Evolutionary conservation across 2,888 invertebrate genomes (phyloP).

Genomic region (Agapostemon virescens): DNA sequence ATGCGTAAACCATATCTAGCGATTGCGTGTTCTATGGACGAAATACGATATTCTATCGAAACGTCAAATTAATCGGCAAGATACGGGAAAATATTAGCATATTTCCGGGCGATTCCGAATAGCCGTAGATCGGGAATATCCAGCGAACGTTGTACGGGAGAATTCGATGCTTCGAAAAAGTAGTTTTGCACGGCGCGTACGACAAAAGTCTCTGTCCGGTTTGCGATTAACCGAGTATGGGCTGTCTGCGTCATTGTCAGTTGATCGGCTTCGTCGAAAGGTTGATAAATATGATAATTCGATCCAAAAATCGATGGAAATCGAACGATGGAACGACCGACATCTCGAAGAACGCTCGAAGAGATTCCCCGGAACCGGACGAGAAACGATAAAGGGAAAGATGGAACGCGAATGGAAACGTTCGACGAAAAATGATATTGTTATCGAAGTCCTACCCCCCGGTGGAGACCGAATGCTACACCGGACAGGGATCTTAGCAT

Average conservation of each 20-base stretch:
- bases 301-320: neutral
- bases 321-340: constrained; percentile 13
- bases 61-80: neutral
- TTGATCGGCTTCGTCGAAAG: neutral
- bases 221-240: neutral
- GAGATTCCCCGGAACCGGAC: neutral
- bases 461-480: neutral
- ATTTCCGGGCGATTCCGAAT: neutral
- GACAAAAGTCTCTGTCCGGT: neutral
- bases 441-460: constrained; percentile 21
- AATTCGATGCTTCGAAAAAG: neutral
- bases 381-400: neutral
- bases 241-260: neutral
- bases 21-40: neutral
- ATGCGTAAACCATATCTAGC: neutral
- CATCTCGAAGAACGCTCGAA: constrained; percentile 10
- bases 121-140: neutral
- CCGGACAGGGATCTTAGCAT: neutral
- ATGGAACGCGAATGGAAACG: constrained; percentile 1
- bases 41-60: neutral
- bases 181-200: neutral
- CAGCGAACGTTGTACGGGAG: neutral
- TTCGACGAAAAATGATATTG: constrained; percentile 22
- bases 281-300: neutral
- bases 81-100: neutral